Evolutionary conservation across 1,140 invertebrate genomes (phyloP), one percentile per base, ranked within the genome.

Genomic region (Procambarus clarkii): DNA sequence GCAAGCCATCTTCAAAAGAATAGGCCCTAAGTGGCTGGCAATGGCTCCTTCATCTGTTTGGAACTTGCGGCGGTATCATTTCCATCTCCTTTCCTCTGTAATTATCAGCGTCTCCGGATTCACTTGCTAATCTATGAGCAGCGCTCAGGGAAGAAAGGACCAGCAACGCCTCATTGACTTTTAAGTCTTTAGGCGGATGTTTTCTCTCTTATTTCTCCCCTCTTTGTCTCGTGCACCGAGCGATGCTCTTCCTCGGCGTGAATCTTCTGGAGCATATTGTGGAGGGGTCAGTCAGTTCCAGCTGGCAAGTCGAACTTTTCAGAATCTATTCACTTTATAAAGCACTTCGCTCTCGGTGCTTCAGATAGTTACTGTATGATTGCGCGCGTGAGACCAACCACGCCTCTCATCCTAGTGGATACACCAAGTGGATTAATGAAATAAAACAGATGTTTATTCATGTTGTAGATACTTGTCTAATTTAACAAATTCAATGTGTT

Each of bases 101-200:
- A 82, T 82, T 89, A 82, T 82, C 54, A 64, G 54, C 77, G 48
- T n/a, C 60, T 80, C 79, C 79, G 44, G 76, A 87, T 87, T 87
- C 79, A 60, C 85, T 87, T 46, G 85, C 69, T 79, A 45, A 79
- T 50, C 48, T 79, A 79, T 60, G 76, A 87, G 74, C 85, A 50
- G 60, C 44, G 85, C 50, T 58, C 76, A 46, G 2, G n/a, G 50
- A 45, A 87, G 50, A 60, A 78, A 18, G 74, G 85, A 77, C 46
- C 13, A 21, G 85, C 76, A 87, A 87, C 85, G 85, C 76, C 85
- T 87, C 85, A 87, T 87, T 87, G 85, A 87, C 76, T 87, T 79
- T 79, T 76, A 77, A 46, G 46, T 45, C 74, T 50, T 60, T 15
- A 45, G 58, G 45, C 60, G 69, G 60, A 83, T 15, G 44, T 83